Conservation (phyloP, 2,888 invertebrate genomes). For the Hybos culiciformis region DNA sequence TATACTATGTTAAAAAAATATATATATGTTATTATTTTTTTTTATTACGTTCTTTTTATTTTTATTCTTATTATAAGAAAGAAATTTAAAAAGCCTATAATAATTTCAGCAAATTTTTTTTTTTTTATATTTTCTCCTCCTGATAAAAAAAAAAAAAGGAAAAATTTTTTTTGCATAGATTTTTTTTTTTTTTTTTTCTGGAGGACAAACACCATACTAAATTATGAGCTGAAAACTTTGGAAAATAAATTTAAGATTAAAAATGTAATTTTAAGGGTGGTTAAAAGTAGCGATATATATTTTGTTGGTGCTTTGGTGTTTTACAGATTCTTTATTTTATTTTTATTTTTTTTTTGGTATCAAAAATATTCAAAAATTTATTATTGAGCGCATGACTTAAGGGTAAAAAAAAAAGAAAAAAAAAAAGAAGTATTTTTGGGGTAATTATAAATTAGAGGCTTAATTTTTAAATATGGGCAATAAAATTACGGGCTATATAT, state of each 20-base stretch:
- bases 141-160: too few relatives aligned
- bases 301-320: too few relatives aligned
- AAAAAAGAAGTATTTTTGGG: too few relatives aligned
- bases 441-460: constrained; percentile 13
- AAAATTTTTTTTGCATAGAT: not conserved
- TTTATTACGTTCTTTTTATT: too few relatives aligned
- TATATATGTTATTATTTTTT: too few relatives aligned
- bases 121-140: too few relatives aligned
- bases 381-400: not conserved
- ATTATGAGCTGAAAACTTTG: constrained; percentile 14
- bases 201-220: constrained; percentile 3
- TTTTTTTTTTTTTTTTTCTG: constrained; percentile 2
- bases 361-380: too few relatives aligned
- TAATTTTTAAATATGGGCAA: too few relatives aligned
- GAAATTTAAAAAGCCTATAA: not conserved
- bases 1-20: too few relatives aligned
- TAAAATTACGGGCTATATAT: too few relatives aligned
- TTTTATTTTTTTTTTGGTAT: too few relatives aligned
- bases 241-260: constrained; percentile 12
- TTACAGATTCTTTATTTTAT: not conserved
- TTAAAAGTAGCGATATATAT: too few relatives aligned
- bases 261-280: constrained; percentile 11
- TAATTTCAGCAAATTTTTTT: not conserved
- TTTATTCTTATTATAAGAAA: not conserved
- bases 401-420: not conserved